Evolutionary conservation across 2,797 vertebrate genomes (phyloP).

Genomic region (Characodon lateralis): DNA sequence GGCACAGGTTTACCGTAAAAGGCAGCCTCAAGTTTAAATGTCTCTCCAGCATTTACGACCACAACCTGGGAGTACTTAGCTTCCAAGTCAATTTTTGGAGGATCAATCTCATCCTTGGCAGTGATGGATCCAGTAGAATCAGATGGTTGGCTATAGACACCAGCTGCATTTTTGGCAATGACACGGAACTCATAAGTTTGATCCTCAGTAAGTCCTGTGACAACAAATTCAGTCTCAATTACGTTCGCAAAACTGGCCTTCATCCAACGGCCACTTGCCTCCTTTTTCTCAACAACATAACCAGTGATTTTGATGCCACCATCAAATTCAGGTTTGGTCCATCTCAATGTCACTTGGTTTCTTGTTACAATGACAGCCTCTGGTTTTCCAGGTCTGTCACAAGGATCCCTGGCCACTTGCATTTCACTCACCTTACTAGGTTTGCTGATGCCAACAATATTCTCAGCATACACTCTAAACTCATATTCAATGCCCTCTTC

Average conservation of each 20-base stretch:
- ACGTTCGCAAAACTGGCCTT: slow-evolving; percentile 97
- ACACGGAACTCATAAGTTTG: slow-evolving; percentile 95
- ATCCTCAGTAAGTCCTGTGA: slow-evolving; percentile 92
- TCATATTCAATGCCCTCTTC: slow-evolving; percentile 99
- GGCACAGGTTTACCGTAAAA: slow-evolving; percentile 93
- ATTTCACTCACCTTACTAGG: slow-evolving; percentile 92
- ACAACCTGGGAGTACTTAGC: slow-evolving; percentile 91
- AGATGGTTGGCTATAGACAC: slow-evolving; percentile 91
- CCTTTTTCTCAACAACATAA: slow-evolving; percentile 96
- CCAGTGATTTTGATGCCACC: slow-evolving; percentile 96
- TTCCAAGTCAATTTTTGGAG: slow-evolving; percentile 93
- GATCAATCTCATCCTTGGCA: slow-evolving; percentile 95
- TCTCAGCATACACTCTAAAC: slow-evolving; percentile 96
- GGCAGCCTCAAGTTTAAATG: slow-evolving; percentile 90
- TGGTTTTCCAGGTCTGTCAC: slow-evolving; percentile 94
- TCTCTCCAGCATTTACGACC: slow-evolving; percentile 91
- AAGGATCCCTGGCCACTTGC: slow-evolving; percentile 93
- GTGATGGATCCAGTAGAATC: slow-evolving; percentile 95
- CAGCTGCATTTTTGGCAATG: slow-evolving; percentile 95
- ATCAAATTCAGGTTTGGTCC: slow-evolving; percentile 94
- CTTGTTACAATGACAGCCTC: slow-evolving; percentile 95
- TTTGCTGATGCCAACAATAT: slow-evolving; percentile 95
- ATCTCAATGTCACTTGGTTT: slow-evolving; percentile 91
- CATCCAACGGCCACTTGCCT: slow-evolving; percentile 96
- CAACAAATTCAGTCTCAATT: slow-evolving; percentile 92